Evolutionary conservation across 2,888 invertebrate species (phyloP).

Genomic region (Apamea epomidion): DNA sequence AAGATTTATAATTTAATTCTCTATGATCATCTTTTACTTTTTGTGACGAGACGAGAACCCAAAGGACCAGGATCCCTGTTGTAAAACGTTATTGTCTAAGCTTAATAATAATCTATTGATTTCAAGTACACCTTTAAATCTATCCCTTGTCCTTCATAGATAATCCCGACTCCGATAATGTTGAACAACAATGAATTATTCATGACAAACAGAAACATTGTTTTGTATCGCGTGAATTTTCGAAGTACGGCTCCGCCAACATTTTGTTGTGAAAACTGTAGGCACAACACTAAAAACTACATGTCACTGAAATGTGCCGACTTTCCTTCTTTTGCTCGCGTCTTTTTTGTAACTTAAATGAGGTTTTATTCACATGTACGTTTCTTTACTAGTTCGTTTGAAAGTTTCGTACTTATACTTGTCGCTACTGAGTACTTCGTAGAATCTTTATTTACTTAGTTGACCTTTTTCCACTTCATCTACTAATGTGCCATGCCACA

Average conservation of each 20-base stretch:
- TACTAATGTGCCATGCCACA: neutral
- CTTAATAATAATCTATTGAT: slow-evolving; percentile 60
- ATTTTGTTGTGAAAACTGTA: slow-evolving; percentile 46
- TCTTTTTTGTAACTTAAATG: slow-evolving; percentile 64
- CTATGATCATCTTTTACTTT: neutral
- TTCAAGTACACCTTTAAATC: slow-evolving; percentile 63
- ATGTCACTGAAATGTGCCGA: slow-evolving; percentile 46
- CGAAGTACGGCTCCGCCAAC: slow-evolving; percentile 2
- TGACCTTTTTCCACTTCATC: neutral
- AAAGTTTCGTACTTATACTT: slow-evolving; percentile 58
- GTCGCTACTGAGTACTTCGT: slow-evolving; percentile 29
- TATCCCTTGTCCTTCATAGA: slow-evolving; percentile 59
- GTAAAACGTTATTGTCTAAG: slow-evolving; percentile 40
- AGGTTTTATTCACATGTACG: slow-evolving; percentile 56
- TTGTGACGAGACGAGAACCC: neutral
- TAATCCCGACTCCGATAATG: slow-evolving; percentile 56
- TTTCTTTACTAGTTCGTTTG: slow-evolving; percentile 47
- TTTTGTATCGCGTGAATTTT: slow-evolving; percentile 37
- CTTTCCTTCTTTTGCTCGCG: slow-evolving; percentile 35
- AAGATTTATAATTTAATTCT: neutral
- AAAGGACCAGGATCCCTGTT: slow-evolving; percentile 16
- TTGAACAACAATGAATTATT: slow-evolving; percentile 61
- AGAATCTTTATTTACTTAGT: slow-evolving; percentile 25
- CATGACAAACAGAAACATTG: slow-evolving; percentile 48
- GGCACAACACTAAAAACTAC: slow-evolving; percentile 38